Base-by-base conservation (phyloP, 2,888 invertebrate genomes). In the Mesorhabditis spiculigera region DNA sequence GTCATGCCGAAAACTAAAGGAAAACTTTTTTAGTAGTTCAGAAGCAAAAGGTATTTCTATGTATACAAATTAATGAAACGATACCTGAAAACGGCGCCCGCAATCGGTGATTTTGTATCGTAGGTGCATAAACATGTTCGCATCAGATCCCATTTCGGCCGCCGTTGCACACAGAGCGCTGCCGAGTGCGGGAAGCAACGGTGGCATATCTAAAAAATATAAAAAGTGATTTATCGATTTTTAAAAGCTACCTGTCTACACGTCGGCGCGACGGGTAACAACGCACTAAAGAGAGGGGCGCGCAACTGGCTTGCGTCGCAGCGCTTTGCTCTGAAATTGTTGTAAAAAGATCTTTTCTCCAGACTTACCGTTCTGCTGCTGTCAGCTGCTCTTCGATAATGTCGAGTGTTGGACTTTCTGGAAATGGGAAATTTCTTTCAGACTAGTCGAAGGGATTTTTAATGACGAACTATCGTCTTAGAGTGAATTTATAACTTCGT, bases 131-230 rank as follows among this genome's bases (percentile, higher is more conserved):
- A n/a, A n/a, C 58, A 50, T 13, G 58, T 50, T n/a, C 58, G 58
- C 58, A 50, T 50, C 1, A 50, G 58, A 50, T 50, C 58, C 10
- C 8, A n/a, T n/a, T 50, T 50, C 3, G 58, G 58, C n/a, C 58
- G 58, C 58, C 58, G 58, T n/a, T 50, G 58, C 58, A 50, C 58
- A n/a, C 58, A 50, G n/a, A 50, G 58, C 58, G 58, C 58, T 50
- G n/a, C n/a, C 58, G 58, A 50, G 8, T n/a, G 10, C 10, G 58
- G 58, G 58, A 50, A 50, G 58, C 58, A 50, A 10, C 58, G 58
- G n/a, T 10, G 10, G 58, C 58, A 50, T 13, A 50, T 50, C 58
- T 50, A 50, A n/a, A 50, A 13, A 10, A 50, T 50, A 50, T 13
- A 50, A 50, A n/a, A 10, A 50, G n/a, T 10, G n/a, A 10, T 50